A percentile compares a stretch with the other conserved stretches of the same genome.
Evolutionary conservation across 2,888 invertebrate genomes (phyloP).

Genomic region (Polydrusus cervinus): DNA sequence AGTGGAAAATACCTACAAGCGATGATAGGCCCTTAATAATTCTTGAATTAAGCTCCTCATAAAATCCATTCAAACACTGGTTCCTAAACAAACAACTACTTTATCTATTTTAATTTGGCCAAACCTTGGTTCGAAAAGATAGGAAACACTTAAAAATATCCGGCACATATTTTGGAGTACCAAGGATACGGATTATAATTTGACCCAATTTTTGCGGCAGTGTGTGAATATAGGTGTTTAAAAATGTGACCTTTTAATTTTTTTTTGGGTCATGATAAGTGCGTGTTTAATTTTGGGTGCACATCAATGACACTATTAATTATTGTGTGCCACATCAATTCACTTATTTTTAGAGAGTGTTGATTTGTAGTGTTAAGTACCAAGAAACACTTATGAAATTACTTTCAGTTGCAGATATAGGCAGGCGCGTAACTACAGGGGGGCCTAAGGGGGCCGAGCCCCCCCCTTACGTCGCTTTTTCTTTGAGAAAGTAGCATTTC

Average conservation of each 20-base stretch:
- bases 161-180: constrained; percentile 32
- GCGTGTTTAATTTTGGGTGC: constrained; percentile 13
- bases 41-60: too few species aligned
- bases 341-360: neutral
- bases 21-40: too few species aligned
- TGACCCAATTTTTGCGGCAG: constrained; percentile 43
- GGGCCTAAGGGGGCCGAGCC: too few species aligned
- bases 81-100: neutral
- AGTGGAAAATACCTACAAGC: too few species aligned
- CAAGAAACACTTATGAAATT: too few species aligned
- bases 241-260: constrained; percentile 15
- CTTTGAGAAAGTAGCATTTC: too few species aligned
- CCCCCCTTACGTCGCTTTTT: too few species aligned
- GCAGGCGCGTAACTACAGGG: too few species aligned
- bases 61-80: too few species aligned
- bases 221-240: constrained; percentile 22
- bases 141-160: constrained; percentile 39
- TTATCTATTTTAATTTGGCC: constrained; percentile 27
- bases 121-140: constrained; percentile 39
- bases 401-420: too few species aligned
- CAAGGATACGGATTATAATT: constrained; percentile 42
- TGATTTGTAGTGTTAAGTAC: neutral
- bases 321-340: neutral
- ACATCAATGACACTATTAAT: constrained; percentile 18
- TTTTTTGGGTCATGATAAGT: constrained; percentile 23